Conservation (phyloP, 1,140 invertebrate genomes). For the Aphis gossypii region DNA sequence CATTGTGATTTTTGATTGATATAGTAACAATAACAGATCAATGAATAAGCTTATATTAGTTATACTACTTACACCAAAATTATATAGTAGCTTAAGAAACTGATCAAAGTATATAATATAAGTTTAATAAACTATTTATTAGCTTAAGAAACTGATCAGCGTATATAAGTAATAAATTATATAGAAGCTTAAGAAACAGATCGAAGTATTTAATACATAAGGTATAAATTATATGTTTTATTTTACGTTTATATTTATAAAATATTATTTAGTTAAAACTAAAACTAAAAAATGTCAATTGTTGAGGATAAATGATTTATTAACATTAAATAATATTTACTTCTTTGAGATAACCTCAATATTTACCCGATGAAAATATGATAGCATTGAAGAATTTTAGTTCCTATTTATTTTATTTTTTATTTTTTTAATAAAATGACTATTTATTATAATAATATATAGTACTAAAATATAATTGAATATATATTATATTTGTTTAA, state of each 20-base stretch:
- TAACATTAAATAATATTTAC: not conserved
- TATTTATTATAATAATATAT: not conserved
- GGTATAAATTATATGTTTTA: not conserved
- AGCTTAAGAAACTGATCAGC: not conserved
- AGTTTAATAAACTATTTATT: no score
- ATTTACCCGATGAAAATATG: not conserved
- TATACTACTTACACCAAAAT: not conserved
- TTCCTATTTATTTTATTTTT: constrained; percentile 33
- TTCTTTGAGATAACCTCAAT: not conserved
- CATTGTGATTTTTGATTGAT: no score
- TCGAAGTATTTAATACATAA: not conserved
- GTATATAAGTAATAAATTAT: not conserved
- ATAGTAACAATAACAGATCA: not conserved
- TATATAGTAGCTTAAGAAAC: no score
- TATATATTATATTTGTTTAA: not conserved
- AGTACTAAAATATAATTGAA: not conserved
- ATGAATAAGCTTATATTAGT: not conserved
- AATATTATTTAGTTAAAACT: not conserved
- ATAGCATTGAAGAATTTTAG: constrained; percentile 31
- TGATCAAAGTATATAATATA: no score
- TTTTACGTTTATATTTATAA: not conserved
- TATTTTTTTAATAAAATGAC: not conserved
- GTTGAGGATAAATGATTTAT: not conserved
- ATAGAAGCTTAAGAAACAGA: not conserved
- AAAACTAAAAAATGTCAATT: constrained; percentile 28